A percentile compares a stretch with the other conserved stretches of the same genome.
These are phyloP conservation scores for Pediacus dermestoides DNA, from an alignment of 2,888 invertebrate species.

Conservation along the genomic window DNA sequence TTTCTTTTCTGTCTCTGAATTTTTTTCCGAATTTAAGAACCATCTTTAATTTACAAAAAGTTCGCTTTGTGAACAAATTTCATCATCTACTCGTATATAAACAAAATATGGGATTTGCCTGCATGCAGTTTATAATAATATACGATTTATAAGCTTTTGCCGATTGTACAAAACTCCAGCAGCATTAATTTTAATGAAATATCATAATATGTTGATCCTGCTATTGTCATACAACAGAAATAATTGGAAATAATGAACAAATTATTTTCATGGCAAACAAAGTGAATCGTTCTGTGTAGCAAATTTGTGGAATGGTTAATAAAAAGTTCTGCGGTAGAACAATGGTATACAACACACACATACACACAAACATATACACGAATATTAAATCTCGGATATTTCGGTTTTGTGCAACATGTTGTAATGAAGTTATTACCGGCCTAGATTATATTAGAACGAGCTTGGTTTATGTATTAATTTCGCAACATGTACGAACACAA, in stretches of 20 bases:
- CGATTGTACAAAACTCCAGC: too few species aligned
- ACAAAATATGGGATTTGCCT: too few species aligned
- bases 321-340: slow-evolving; percentile 2
- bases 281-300: neutral
- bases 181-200: slow-evolving; percentile 2
- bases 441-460: slow-evolving; percentile 2
- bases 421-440: slow-evolving; percentile 3
- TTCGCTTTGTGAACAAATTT: too few species aligned
- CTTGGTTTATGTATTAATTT: slow-evolving; percentile 2
- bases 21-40: too few species aligned
- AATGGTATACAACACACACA: too few species aligned
- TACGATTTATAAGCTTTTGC: too few species aligned
- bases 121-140: too few species aligned
- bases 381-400: slow-evolving; percentile 2
- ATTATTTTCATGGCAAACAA: slow-evolving; percentile 1
- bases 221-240: neutral
- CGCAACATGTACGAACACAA: too few species aligned
- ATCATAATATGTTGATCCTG: neutral
- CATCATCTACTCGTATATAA: too few species aligned
- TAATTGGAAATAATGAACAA: slow-evolving; percentile 1
- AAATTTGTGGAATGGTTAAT: slow-evolving; percentile 2
- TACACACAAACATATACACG: neutral
- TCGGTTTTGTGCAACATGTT: slow-evolving; percentile 3
- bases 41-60: too few species aligned
- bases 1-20: too few species aligned